phyloP scores from a whole-genome alignment of 1,140 invertebrate species.

The Ridgeia piscesae region DNA sequence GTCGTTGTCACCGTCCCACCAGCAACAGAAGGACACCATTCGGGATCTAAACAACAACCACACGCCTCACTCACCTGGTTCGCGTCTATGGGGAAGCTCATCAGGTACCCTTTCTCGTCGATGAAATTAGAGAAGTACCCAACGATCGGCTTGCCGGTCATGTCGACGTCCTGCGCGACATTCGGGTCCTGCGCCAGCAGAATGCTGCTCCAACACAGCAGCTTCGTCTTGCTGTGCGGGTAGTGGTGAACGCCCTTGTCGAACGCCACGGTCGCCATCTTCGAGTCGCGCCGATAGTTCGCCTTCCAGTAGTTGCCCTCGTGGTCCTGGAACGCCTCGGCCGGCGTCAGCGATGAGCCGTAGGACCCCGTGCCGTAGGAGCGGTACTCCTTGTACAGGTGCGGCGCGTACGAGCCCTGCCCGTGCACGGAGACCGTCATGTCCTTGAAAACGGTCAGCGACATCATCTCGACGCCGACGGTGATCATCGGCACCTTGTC shows the following conservation, averaged over 20 bases:
- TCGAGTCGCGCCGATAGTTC: constrained; percentile 18
- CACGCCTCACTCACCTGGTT: neutral
- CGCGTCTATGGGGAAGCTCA: constrained; percentile 17
- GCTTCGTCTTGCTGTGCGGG: constrained; percentile 30
- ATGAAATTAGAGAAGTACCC: constrained; percentile 28
- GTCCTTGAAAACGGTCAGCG: constrained; percentile 22
- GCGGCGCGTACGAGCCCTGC: constrained; percentile 8
- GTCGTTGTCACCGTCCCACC: no score
- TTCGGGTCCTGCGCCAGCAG: constrained; percentile 22
- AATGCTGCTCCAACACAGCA: constrained; percentile 15
- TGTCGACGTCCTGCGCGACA: constrained; percentile 21
- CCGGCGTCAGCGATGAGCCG: constrained; percentile 20
- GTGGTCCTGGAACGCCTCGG: constrained; percentile 29
- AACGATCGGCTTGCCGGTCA: constrained; percentile 17
- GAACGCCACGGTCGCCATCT: constrained; percentile 12
- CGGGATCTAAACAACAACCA: neutral
- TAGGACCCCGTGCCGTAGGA: constrained; percentile 11
- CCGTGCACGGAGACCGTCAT: constrained; percentile 4
- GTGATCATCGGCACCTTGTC: constrained; percentile 24
- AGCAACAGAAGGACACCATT: neutral
- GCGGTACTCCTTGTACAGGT: constrained; percentile 17
- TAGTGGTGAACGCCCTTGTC: constrained; percentile 29
- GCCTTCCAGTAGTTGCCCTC: constrained; percentile 30
- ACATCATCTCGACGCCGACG: constrained; percentile 22
- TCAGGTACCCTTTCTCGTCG: constrained; percentile 28